These are phyloP conservation scores for Stegastes partitus DNA, from an alignment of 2,113 vertebrate species.

Conservation along the genomic window DNA sequence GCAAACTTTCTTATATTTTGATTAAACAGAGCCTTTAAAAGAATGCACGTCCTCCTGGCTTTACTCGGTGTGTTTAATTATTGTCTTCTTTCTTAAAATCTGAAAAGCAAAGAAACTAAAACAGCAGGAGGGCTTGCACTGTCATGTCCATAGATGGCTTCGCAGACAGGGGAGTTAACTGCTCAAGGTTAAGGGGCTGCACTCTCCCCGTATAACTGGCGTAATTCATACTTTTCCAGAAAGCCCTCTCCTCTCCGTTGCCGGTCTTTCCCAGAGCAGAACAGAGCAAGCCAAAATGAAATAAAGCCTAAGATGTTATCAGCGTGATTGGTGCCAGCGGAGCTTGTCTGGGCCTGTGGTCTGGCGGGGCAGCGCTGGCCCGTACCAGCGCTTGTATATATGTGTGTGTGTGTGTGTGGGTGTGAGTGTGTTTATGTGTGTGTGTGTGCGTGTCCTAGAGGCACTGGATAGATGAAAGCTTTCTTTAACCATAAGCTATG, in stretches of 20 bases:
- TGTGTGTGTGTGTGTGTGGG: conserved; percentile 32
- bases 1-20: conserved; percentile 2
- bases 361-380: conserved; percentile 80
- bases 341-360: conserved; percentile 84
- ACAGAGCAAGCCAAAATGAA: conserved; percentile 79
- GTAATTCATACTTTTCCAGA: conserved; percentile 69
- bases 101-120: conserved; percentile 37
- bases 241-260: conserved; percentile 50
- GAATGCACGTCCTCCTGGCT: conserved; percentile 17
- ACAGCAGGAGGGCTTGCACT: conserved; percentile 53
- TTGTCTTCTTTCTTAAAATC: conserved; percentile 31
- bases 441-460: conserved; percentile 84
- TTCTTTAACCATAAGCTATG: conserved; percentile 88
- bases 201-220: conserved; percentile 45
- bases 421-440: conserved; percentile 47
- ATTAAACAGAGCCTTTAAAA: neutral
- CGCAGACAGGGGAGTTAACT: conserved; percentile 67
- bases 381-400: conserved; percentile 55
- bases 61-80: conserved; percentile 36
- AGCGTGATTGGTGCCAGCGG: conserved; percentile 82
- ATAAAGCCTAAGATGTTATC: conserved; percentile 86
- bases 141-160: conserved; percentile 77
- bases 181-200: conserved; percentile 66
- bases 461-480: conserved; percentile 86
- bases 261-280: conserved; percentile 73